Percentiles rank a stretch among this genome's conserved stretches.
These are phyloP conservation scores for Cebus imitator DNA, from an alignment of 2,113 vertebrate species.

Conservation along the genomic window DNA sequence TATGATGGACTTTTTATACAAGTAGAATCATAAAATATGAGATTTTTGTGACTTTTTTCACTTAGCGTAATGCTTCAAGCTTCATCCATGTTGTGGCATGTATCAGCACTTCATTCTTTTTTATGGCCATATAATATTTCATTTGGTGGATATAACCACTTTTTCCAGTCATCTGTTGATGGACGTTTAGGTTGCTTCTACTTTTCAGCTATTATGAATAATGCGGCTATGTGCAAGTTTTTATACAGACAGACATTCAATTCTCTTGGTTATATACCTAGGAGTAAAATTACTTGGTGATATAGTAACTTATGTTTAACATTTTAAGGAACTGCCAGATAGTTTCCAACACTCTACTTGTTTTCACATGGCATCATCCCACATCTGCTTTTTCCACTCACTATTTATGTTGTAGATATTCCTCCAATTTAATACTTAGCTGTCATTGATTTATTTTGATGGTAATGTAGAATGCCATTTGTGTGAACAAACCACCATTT, in stretches of 20 bases:
- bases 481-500: neutral
- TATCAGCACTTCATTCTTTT: neutral
- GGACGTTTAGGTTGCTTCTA: neutral
- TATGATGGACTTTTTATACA: neutral
- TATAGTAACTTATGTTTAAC: neutral
- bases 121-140: neutral
- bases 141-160: neutral
- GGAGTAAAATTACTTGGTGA: neutral
- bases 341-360: neutral
- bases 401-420: neutral
- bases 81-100: too few relatives aligned
- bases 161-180: neutral
- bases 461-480: neutral
- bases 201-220: neutral
- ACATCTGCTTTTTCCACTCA: neutral
- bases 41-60: neutral
- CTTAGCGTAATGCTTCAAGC: neutral
- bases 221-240: neutral
- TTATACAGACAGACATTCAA: neutral
- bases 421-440: neutral
- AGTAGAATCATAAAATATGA: neutral
- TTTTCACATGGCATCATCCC: neutral
- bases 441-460: neutral
- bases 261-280: neutral
- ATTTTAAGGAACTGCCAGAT: neutral